phyloP scores from a whole-genome alignment of 2,113 vertebrate genomes.

The Ahaetulla prasina region DNA sequence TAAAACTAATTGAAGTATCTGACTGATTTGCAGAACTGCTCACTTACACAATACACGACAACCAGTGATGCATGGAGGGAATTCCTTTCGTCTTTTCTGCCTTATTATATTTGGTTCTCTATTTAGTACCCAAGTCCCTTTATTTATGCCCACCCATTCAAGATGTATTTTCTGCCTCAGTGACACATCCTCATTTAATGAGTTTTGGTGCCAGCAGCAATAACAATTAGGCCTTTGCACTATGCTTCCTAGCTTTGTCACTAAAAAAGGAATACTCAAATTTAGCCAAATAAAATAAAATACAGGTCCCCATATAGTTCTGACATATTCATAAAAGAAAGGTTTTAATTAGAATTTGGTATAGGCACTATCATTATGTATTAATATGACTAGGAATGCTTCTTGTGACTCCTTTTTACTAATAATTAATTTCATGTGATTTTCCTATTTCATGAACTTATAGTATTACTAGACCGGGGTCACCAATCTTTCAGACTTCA shows the following conservation, averaged over 20 bases:
- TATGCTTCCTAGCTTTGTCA: background rate
- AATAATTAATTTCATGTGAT: background rate
- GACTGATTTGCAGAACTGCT: background rate
- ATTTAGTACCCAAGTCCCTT: slow-evolving; percentile 31
- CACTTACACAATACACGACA: background rate
- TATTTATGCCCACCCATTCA: slow-evolving; percentile 28
- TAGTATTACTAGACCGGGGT: too few relatives aligned
- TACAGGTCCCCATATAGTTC: background rate
- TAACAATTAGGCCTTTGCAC: accelerated
- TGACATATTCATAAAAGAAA: background rate
- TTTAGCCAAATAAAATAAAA: background rate
- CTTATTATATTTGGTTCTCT: slow-evolving; percentile 28
- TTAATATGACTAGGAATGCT: background rate
- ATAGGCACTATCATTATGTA: background rate
- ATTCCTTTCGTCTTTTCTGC: slow-evolving; percentile 27
- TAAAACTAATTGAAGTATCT: background rate
- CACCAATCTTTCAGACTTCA: too few relatives aligned
- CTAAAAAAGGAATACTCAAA: background rate
- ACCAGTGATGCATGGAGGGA: slow-evolving; percentile 16
- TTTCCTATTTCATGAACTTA: background rate
- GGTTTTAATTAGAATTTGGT: background rate
- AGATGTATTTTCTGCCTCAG: slow-evolving; percentile 19
- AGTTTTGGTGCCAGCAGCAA: accelerated
- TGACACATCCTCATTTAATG: background rate
- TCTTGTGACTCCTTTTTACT: background rate